phyloP scores from a whole-genome alignment of 2,113 vertebrate genomes.

The Lasiurus borealis region DNA sequence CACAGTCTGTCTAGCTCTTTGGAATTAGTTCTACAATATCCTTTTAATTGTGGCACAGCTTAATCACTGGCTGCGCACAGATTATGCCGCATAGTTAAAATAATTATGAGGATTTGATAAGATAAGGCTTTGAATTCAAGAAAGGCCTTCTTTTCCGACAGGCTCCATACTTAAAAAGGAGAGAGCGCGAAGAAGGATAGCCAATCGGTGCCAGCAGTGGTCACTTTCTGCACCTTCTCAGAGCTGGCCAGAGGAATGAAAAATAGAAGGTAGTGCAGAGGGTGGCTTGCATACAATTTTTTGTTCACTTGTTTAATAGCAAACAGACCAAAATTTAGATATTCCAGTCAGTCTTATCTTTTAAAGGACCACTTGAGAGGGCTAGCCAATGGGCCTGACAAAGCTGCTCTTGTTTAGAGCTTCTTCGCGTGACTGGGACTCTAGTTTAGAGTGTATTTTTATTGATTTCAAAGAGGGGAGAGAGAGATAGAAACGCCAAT shows the following conservation, averaged over 20 bases:
- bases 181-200: conserved; percentile 63
- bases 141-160: conserved; percentile 48
- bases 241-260: neutral
- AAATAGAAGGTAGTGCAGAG: neutral
- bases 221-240: conserved; percentile 3
- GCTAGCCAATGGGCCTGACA: neutral
- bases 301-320: conserved; percentile 8
- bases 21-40: conserved; percentile 60
- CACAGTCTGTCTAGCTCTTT: conserved; percentile 58
- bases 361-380: neutral
- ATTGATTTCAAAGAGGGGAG: too few species aligned
- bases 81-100: conserved; percentile 70
- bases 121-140: conserved; percentile 74
- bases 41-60: conserved; percentile 72
- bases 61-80: conserved; percentile 67
- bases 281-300: neutral
- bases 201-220: neutral
- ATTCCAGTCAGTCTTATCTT: conserved; percentile 20
- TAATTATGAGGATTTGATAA: conserved; percentile 76
- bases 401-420: neutral
- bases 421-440: neutral
- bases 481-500: too few species aligned
- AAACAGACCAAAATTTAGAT: conserved; percentile 18
- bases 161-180: conserved; percentile 37
- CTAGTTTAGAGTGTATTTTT: neutral